phyloP scores from a whole-genome alignment of 2,113 vertebrate genomes.

The Oreotrochilus melanogaster region DNA sequence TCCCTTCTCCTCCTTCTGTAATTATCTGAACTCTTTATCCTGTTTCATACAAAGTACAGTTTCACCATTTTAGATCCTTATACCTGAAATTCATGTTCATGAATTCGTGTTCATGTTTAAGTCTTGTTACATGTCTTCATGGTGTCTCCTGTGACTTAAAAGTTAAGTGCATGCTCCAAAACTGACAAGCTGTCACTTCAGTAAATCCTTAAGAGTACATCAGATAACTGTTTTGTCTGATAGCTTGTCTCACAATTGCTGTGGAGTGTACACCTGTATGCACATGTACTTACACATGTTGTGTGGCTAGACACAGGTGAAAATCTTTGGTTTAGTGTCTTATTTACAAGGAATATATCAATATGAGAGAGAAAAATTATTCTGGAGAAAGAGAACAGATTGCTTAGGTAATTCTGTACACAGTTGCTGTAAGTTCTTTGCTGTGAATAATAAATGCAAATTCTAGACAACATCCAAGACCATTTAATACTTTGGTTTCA shows the following conservation, averaged over 20 bases:
- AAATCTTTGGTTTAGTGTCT: not conserved
- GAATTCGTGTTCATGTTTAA: not conserved
- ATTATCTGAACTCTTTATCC: not conserved
- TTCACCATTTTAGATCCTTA: not conserved
- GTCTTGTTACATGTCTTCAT: not conserved
- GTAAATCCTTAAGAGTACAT: not conserved
- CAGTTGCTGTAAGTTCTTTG: not conserved
- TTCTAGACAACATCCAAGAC: not conserved
- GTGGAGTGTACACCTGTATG: not conserved
- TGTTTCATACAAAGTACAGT: not conserved
- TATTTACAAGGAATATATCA: not conserved
- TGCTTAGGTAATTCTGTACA: not conserved
- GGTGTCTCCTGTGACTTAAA: not conserved
- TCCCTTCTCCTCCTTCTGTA: not conserved
- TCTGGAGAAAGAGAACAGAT: not conserved
- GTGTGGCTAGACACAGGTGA: not conserved
- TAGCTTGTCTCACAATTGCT: not conserved
- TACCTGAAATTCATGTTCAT: not conserved
- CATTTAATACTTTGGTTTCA: not conserved
- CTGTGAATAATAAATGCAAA: not conserved
- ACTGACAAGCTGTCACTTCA: not conserved
- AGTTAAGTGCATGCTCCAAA: not conserved
- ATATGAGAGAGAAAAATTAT: not conserved
- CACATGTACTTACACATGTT: rapidly evolving
- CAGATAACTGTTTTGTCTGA: rapidly evolving